Evolutionary conservation across 2,113 vertebrate genomes (phyloP).

Genomic region (Coregonus clupeaformis): DNA sequence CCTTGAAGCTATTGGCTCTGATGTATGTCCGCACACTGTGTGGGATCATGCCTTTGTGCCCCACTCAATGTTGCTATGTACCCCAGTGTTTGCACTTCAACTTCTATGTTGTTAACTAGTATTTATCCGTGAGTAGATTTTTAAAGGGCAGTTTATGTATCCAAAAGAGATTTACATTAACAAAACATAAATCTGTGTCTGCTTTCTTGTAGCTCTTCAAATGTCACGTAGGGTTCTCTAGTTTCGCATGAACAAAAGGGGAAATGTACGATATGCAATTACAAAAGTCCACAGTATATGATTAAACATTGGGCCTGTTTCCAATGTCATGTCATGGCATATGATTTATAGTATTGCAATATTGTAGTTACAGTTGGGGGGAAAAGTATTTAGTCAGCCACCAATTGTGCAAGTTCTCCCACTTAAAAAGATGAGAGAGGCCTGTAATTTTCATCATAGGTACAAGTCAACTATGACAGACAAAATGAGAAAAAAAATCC

Average conservation of each 20-base stretch:
- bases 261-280: constrained; percentile 16
- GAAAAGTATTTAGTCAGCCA: no score
- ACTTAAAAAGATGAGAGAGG: no score
- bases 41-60: constrained; percentile 29
- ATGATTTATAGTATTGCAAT: constrained; percentile 4
- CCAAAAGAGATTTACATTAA: constrained; percentile 2
- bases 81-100: constrained; percentile 29
- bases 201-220: background rate
- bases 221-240: constrained; percentile 10
- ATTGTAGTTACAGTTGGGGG: no score
- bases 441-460: no score
- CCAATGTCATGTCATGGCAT: constrained; percentile 19
- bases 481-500: no score
- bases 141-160: constrained; percentile 5
- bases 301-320: constrained; percentile 27
- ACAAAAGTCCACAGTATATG: constrained; percentile 19
- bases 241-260: background rate
- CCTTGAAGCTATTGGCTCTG: constrained; percentile 44
- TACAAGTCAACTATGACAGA: no score
- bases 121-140: constrained; percentile 10
- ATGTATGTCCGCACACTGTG: constrained; percentile 4
- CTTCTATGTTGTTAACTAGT: constrained; percentile 23
- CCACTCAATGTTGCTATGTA: constrained; percentile 19
- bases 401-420: no score
- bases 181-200: constrained; percentile 8